phyloP scores from a whole-genome alignment of 2,797 vertebrate genomes.

The Poeciliopsis presidionis region DNA sequence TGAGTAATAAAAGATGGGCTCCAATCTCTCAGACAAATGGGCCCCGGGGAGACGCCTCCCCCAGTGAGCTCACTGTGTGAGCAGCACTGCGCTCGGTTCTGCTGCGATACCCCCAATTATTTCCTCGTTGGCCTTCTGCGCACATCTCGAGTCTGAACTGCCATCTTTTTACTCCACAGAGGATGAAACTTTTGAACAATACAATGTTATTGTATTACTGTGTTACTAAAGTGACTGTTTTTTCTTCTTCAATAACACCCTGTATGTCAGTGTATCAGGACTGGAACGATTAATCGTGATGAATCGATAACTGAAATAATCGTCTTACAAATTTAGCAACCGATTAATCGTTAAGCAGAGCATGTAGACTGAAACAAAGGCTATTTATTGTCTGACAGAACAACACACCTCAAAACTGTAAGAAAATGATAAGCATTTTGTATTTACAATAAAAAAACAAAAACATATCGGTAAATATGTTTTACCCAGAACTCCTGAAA shows the following conservation, averaged over 20 bases:
- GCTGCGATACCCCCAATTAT: conserved; percentile 26
- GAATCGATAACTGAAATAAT: too few species aligned
- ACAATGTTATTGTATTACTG: neutral
- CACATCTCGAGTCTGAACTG: neutral
- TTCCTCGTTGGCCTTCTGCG: conserved; percentile 13
- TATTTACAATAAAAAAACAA: too few species aligned
- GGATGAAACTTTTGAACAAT: neutral
- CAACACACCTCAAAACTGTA: too few species aligned
- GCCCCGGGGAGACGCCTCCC: conserved; percentile 59
- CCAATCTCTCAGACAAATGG: conserved; percentile 62
- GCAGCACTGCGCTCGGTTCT: conserved; percentile 17
- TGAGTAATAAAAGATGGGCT: conserved; percentile 77
- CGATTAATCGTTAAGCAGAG: too few species aligned
- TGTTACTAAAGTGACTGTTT: neutral
- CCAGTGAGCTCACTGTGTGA: conserved; percentile 37
- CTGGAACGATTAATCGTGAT: too few species aligned
- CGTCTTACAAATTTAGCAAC: too few species aligned
- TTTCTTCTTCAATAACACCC: neutral
- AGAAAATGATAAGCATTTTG: too few species aligned
- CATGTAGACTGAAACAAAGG: too few species aligned
- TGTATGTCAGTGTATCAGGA: neutral
- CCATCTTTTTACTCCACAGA: conserved; percentile 10
- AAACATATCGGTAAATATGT: too few species aligned
- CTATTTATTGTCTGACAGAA: too few species aligned
- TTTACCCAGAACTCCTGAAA: too few species aligned